Conservation (phyloP, 2,797 vertebrate species). For the Phalloptychus januarius region DNA sequence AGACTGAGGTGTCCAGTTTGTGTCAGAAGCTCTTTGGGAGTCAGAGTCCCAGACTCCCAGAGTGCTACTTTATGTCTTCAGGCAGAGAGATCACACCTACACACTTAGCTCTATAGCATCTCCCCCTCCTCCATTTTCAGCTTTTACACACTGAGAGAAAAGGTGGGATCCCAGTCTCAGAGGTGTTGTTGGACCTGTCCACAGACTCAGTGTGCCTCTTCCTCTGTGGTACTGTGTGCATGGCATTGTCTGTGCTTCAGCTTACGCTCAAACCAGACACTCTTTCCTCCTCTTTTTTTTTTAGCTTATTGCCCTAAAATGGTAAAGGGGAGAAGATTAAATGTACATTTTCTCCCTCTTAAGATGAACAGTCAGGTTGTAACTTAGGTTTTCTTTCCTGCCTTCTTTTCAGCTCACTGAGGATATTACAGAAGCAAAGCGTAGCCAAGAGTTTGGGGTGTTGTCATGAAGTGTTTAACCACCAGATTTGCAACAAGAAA, state of each 20-base stretch:
- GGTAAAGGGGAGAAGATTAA: not conserved
- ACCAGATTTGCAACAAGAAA: not conserved
- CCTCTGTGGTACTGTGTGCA: constrained; percentile 17
- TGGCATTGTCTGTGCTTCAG: constrained; percentile 4
- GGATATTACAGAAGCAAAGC: not conserved
- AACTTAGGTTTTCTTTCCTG: not conserved
- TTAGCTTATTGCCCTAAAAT: too few species aligned
- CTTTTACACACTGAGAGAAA: constrained; percentile 46
- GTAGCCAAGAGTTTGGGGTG: not conserved
- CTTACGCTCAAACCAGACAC: constrained; percentile 1
- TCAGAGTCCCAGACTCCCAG: constrained; percentile 59
- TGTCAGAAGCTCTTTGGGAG: constrained; percentile 67
- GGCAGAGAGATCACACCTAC: constrained; percentile 72
- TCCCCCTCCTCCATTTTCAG: constrained; percentile 59
- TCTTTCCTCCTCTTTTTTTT: not conserved
- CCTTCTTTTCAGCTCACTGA: not conserved
- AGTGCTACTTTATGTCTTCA: constrained; percentile 76
- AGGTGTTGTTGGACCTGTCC: constrained; percentile 72
- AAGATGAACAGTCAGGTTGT: not conserved
- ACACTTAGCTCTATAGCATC: constrained; percentile 78
- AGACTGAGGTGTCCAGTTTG: constrained; percentile 63
- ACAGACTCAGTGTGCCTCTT: constrained; percentile 31
- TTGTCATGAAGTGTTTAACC: not conserved
- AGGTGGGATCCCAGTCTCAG: constrained; percentile 65
- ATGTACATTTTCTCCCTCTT: not conserved